Evolutionary conservation across 2,113 vertebrate genomes (phyloP).

Genomic region (Coracopsis vasa): DNA sequence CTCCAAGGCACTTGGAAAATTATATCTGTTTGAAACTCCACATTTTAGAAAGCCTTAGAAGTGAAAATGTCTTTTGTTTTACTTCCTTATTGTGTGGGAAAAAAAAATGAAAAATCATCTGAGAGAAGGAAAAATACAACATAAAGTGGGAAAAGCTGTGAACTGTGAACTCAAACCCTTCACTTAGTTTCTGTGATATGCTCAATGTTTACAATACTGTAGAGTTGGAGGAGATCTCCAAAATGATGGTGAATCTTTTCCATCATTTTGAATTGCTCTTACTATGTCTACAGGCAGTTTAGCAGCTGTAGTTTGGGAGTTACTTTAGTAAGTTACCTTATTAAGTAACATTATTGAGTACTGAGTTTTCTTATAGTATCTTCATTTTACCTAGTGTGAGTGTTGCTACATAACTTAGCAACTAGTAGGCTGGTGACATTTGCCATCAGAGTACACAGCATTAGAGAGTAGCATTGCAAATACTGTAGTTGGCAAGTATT

Average conservation of each 20-base stretch:
- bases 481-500: not conserved
- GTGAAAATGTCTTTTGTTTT: not conserved
- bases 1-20: slow-evolving; percentile 2
- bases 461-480: not conserved
- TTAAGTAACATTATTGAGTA: not conserved
- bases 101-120: not conserved
- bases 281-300: not conserved
- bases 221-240: not conserved
- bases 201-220: not conserved
- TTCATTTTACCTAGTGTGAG: not conserved
- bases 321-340: not conserved
- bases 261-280: not conserved
- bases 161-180: not conserved
- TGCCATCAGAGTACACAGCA: not conserved
- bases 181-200: not conserved
- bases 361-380: not conserved
- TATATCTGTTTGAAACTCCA: not conserved
- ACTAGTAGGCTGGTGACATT: not conserved
- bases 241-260: not conserved
- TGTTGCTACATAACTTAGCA: not conserved
- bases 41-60: not conserved
- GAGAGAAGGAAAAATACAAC: not conserved
- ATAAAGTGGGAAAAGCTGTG: not conserved
- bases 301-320: not conserved
- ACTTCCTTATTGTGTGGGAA: not conserved